phyloP scores from a whole-genome alignment of 2,888 invertebrate species.

The Tenthredo distinguenda region DNA sequence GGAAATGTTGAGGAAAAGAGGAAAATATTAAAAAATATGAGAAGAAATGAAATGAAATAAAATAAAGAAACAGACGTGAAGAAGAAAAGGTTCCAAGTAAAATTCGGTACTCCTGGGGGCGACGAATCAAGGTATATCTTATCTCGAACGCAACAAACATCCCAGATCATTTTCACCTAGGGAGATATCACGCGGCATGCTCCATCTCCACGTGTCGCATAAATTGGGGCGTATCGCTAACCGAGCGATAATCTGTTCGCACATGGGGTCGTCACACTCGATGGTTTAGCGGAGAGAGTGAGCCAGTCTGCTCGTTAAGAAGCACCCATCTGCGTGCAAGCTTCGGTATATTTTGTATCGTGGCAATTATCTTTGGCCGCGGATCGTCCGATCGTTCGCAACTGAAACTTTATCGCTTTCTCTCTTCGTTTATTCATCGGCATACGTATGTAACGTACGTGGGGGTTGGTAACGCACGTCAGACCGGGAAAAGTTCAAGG shows the following conservation, averaged over 20 bases:
- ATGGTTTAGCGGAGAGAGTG: background rate
- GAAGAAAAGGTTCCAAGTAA: background rate
- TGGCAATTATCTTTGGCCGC: slow-evolving; percentile 7
- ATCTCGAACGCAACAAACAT: slow-evolving; percentile 61
- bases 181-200: slow-evolving; percentile 55
- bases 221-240: slow-evolving; percentile 65
- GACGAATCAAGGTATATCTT: slow-evolving; percentile 54
- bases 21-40: background rate
- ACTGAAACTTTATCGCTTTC: background rate
- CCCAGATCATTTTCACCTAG: slow-evolving; percentile 63
- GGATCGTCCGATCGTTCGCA: background rate
- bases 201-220: slow-evolving; percentile 61
- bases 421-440: background rate
- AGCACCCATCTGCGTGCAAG: slow-evolving; percentile 30
- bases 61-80: background rate
- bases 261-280: slow-evolving; percentile 36
- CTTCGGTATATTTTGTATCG: background rate
- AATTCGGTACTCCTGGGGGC: slow-evolving; percentile 11
- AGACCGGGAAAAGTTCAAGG: slow-evolving; percentile 10
- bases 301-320: slow-evolving; percentile 28
- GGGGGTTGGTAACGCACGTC: background rate
- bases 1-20: background rate
- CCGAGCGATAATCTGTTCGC: slow-evolving; percentile 53
- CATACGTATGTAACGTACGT: background rate
- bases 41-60: background rate